Percentiles rank a stretch among this genome's conserved stretches.
These are phyloP conservation scores for Cyprinodon diabolis DNA, from an alignment of 2,797 vertebrate species.

Conservation along the genomic window DNA sequence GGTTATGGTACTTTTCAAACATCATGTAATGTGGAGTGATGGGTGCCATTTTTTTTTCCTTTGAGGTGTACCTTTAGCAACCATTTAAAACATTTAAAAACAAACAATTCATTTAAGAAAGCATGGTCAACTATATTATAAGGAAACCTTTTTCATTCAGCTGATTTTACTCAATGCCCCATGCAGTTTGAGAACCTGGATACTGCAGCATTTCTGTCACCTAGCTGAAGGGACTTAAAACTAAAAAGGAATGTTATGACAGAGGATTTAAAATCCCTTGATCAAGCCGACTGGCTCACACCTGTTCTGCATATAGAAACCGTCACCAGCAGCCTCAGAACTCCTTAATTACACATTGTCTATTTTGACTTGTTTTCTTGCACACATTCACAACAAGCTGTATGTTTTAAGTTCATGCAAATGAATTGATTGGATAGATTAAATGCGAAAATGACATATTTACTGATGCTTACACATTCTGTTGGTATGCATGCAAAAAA, in stretches of 20 bases:
- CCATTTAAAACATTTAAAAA: neutral
- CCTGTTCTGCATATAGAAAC: slow-evolving; percentile 16
- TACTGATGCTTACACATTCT: slow-evolving; percentile 32
- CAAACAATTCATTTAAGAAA: no score
- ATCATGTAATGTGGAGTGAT: neutral
- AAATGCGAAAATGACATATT: slow-evolving; percentile 14
- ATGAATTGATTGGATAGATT: neutral
- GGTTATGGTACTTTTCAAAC: neutral
- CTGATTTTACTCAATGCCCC: no score
- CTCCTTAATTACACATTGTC: slow-evolving; percentile 9
- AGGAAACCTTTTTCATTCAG: no score
- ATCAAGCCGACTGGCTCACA: neutral
- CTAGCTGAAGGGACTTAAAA: neutral
- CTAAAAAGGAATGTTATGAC: neutral
- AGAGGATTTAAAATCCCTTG: neutral
- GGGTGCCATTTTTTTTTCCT: neutral
- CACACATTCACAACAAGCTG: slow-evolving; percentile 5
- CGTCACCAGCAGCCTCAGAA: slow-evolving; percentile 11
- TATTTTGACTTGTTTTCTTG: slow-evolving; percentile 34
- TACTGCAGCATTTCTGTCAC: neutral
- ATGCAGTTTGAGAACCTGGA: no score
- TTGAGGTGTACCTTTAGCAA: neutral
- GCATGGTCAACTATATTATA: no score
- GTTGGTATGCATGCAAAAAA: slow-evolving; percentile 31
- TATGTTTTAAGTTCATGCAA: slow-evolving; percentile 1